Base-by-base conservation (phyloP, 2,113 vertebrate species). In the Gadus macrocephalus region DNA sequence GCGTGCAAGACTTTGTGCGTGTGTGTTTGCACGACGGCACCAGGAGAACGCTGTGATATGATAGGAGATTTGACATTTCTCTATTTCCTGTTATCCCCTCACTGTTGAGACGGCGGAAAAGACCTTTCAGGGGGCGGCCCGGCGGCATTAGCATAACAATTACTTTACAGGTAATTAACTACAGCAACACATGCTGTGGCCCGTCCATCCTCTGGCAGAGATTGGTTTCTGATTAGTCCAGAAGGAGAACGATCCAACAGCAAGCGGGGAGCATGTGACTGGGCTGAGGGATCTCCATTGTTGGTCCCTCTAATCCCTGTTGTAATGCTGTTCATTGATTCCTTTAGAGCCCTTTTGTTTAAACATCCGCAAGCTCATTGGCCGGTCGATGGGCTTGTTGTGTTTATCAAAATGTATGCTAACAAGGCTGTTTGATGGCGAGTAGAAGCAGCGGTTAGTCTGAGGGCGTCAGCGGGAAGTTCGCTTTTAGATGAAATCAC, bases 121-220 rank as follows among this genome's bases (percentile, higher is more conserved):
- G 8, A 65, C 31, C 63, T 64, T 27, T 64, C 15, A 1, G 31
- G 31, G 16, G 62, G 2, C 7, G 42, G 42, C 38, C 6, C 12
- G 42, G 6, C 28, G 11, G 27, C 5, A 38, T 42, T 64, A 64
- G 63, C 63, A 64, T 64, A 64, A 25, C 12, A 64, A 64, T 64
- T 66, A 53, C n/a, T 66, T 20, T 49, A 22, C 20, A n/a, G 20
- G 8, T 53, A 20, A 66, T 20, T 49, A 15, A 66, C 5, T 8
- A 4, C 3, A 15, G 64, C 11, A 15, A 15, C 11, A 49, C 38
- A 65, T 12, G 22, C 59, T 19, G n/a, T 6, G n/a, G 16, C 56
- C 56, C 42, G 42, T 2, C 42, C 42, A 49, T 49, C 42, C 8
- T 49, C 12, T 14, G 8, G 42, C 42, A 9, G 42, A 49, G 8